phyloP scores from a whole-genome alignment of 2,113 vertebrate species.

The Emydocephalus ijimae region DNA sequence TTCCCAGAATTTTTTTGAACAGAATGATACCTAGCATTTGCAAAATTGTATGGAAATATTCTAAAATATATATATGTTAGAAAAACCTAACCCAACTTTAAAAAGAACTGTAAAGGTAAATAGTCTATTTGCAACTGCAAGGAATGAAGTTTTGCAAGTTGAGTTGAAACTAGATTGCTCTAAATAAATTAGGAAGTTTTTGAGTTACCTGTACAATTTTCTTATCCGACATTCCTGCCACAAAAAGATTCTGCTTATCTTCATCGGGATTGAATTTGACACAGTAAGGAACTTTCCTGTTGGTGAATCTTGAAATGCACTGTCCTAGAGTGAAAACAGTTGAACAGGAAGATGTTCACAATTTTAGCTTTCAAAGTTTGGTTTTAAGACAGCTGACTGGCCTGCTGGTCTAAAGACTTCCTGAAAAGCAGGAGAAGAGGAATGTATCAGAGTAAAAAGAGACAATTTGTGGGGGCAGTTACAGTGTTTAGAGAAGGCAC shows the following conservation, averaged over 20 bases:
- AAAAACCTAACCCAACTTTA: neutral
- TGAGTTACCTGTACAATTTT: constrained; percentile 92
- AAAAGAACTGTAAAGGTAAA: neutral
- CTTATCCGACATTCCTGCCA: constrained; percentile 98
- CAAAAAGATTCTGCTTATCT: constrained; percentile 95
- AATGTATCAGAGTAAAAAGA: neutral
- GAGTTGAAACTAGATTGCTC: neutral
- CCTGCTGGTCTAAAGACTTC: neutral
- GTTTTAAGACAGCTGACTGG: neutral
- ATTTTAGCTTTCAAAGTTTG: neutral
- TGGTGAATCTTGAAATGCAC: constrained; percentile 94
- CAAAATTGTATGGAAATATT: neutral
- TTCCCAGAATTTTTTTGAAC: neutral
- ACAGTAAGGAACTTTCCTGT: constrained; percentile 96
- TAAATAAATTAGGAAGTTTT: neutral
- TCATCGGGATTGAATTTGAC: constrained; percentile 99
- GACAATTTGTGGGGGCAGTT: neutral
- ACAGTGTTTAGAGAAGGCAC: neutral
- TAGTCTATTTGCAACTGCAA: neutral
- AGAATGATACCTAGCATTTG: neutral
- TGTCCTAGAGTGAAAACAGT: constrained; percentile 76
- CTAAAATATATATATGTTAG: neutral
- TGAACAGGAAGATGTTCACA: neutral
- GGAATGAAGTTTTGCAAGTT: neutral
- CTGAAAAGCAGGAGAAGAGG: neutral